phyloP scores from a whole-genome alignment of 2,797 vertebrate genomes.

The Falco concolor region DNA sequence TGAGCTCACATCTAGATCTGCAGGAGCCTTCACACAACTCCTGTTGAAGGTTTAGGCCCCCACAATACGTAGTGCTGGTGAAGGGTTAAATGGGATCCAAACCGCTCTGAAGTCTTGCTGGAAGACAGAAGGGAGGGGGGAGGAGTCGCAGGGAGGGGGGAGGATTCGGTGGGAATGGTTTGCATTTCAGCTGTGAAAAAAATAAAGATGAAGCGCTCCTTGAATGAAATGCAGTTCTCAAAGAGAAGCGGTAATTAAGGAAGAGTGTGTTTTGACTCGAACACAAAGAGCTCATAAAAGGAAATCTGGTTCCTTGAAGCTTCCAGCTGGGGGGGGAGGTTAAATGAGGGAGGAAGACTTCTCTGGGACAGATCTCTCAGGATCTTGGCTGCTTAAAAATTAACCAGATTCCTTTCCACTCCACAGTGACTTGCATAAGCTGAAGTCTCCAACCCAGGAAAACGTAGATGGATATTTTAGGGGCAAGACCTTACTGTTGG shows the following conservation, averaged over 20 bases:
- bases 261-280: conserved; percentile 42
- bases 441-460: conserved; percentile 81
- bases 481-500: conserved; percentile 79
- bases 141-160: not conserved
- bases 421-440: conserved; percentile 80
- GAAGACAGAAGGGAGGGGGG: not conserved
- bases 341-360: conserved; percentile 27
- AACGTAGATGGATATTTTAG: conserved; percentile 75
- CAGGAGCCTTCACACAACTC: not conserved
- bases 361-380: not conserved
- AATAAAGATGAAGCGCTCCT: not conserved
- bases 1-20: not conserved
- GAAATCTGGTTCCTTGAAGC: conserved; percentile 39
- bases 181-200: not conserved
- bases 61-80: accelerated
- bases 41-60: not conserved
- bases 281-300: conserved; percentile 22
- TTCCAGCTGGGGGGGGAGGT: not conserved
- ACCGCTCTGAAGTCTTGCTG: not conserved
- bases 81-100: not conserved
- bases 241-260: conserved; percentile 18
- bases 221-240: not conserved
- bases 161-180: not conserved
- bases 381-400: conserved; percentile 26
- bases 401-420: conserved; percentile 25